Conservation (phyloP, 2,888 invertebrate species). For the Chaetoderma sp. region DNA sequence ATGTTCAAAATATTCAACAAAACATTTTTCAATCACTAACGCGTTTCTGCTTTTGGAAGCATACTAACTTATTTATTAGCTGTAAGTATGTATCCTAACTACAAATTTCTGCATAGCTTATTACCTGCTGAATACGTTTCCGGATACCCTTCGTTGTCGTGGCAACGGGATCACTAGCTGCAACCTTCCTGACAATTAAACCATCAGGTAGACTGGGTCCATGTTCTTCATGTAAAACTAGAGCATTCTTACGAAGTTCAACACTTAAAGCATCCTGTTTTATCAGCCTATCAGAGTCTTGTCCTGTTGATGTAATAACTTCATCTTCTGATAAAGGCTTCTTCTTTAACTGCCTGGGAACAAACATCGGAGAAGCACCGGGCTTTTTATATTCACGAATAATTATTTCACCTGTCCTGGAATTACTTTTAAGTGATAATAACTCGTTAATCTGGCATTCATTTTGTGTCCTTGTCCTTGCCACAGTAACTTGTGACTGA, state of each 20-base stretch:
- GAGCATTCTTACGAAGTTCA: constrained; percentile 48
- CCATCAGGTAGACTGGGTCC: constrained; percentile 38
- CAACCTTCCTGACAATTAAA: constrained; percentile 11
- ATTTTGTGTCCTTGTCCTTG: neutral
- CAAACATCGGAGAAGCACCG: constrained; percentile 46
- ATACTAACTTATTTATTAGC: too few species aligned
- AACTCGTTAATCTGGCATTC: neutral
- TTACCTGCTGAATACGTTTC: constrained; percentile 49
- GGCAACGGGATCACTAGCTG: constrained; percentile 31
- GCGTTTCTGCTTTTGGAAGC: too few species aligned
- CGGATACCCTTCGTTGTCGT: constrained; percentile 51
- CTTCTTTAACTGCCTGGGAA: constrained; percentile 47
- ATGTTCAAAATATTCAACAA: too few species aligned
- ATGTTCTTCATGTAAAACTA: constrained; percentile 45
- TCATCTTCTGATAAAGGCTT: neutral
- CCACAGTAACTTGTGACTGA: neutral
- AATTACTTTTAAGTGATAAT: neutral
- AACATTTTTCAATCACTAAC: too few species aligned
- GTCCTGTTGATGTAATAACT: neutral
- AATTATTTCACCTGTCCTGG: constrained; percentile 14
- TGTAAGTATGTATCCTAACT: too few species aligned
- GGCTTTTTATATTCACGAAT: constrained; percentile 40
- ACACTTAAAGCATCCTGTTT: too few species aligned
- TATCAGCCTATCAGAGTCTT: constrained; percentile 34
- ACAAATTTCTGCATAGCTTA: too few species aligned